Evolutionary conservation across 1,140 invertebrate genomes (phyloP).

Genomic region (Stegodyphus dumicola): DNA sequence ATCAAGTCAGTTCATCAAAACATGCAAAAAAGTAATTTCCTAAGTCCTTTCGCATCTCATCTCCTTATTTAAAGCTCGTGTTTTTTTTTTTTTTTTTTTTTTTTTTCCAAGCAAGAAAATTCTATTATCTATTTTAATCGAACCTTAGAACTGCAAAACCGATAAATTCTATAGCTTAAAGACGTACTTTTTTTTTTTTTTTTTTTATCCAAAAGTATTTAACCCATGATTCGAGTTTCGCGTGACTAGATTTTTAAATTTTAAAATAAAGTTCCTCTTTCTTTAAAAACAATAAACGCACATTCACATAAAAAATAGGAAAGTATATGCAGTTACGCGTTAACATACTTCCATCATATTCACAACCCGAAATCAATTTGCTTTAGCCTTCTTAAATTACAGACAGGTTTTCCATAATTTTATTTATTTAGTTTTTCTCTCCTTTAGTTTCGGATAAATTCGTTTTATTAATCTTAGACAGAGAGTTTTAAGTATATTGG

Average conservation of each 20-base stretch:
- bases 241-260: conserved; percentile 41
- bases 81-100: too few species aligned
- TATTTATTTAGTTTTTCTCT: neutral
- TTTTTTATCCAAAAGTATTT: conserved; percentile 25
- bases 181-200: neutral
- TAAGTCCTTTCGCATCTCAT: conserved; percentile 10
- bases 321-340: neutral
- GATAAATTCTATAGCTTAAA: too few species aligned
- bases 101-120: too few species aligned
- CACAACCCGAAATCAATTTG: conserved; percentile 19
- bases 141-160: too few species aligned
- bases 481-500: too few species aligned
- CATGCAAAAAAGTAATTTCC: conserved; percentile 55
- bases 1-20: conserved; percentile 6
- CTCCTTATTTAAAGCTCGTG: neutral
- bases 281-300: neutral
- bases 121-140: too few species aligned
- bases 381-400: conserved; percentile 31
- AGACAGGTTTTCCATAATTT: neutral
- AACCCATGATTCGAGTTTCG: conserved; percentile 32
- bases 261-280: conserved; percentile 34
- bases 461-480: too few species aligned
- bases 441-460: too few species aligned
- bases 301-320: neutral
- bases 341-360: conserved; percentile 34